Evolutionary conservation across 1,140 invertebrate genomes (phyloP), one percentile per base, ranked within the genome.

Genomic region (Daktulosphaira vitifoliae): DNA sequence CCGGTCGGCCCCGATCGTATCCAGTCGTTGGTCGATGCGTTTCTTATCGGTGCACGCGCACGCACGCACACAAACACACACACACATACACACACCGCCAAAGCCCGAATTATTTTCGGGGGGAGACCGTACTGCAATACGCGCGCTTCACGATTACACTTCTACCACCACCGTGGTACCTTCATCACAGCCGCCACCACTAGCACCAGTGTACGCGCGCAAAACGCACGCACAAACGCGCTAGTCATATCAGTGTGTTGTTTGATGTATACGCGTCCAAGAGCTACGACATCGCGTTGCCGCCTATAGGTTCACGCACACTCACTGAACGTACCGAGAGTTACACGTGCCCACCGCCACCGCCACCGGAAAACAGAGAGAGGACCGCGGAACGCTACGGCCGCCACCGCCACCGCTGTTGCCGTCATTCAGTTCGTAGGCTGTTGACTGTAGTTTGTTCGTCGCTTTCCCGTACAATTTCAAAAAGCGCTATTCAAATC

Each of bases 271-370:
- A 56, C 53, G 51, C 51, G n/a, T n/a, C n/a, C n/a, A n/a, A n/a
- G 53, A 18, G 53, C 26, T 9, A 23, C 39, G 54, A 23, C 23
- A 20, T n/a, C 52, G 52, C 37, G 38, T 22, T 25, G 23, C 25
- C 37, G 18, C 29, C 39, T 15, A 37, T 48, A 22, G 54, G 39
- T 42, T 29, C 25, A 18, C 51, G 33, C 29, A 18, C 39, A 56
- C 52, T 33, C 46, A 26, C 29, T 54, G 54, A 51, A 26, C 65
- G 23, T 38, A 64, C 56, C 62, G 48, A 52, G 68, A 67, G 56
- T 46, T 65, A 69, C 46, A 67, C 56, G 68, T 68, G 62, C 66
- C n/a, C n/a, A n/a, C n/a, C n/a, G n/a, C n/a, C n/a, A n/a, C n/a
- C n/a, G n/a, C n/a, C 56, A 48, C 39, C 65, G 52, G 33, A 37